Evolutionary conservation across 2,888 invertebrate species (phyloP).

Genomic region (Harpalus rubripes): DNA sequence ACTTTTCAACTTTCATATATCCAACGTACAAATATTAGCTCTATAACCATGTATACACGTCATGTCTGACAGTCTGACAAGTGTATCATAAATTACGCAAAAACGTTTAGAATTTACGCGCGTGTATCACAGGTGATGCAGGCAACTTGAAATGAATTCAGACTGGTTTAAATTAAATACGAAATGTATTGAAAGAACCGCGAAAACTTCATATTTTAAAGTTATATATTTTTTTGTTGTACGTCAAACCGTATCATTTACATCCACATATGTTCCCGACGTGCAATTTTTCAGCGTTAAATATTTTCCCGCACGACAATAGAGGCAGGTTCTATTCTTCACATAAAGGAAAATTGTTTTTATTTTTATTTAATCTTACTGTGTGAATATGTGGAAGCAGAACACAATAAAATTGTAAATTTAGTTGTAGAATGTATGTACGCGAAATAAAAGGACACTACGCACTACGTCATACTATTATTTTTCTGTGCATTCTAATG

Average conservation of each 20-base stretch:
- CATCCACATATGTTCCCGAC: neutral
- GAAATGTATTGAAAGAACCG: neutral
- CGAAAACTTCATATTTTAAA: neutral
- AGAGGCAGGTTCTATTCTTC: neutral
- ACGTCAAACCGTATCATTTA: neutral
- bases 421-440: neutral
- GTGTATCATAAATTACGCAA: no score
- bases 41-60: no score
- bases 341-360: neutral
- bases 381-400: neutral
- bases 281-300: neutral
- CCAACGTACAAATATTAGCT: no score
- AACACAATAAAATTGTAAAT: neutral
- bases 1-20: no score
- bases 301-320: neutral
- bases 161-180: neutral
- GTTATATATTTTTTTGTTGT: neutral
- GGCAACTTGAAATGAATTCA: no score
- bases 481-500: constrained; percentile 6
- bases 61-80: no score
- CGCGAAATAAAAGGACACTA: neutral
- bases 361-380: neutral
- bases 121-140: no score
- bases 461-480: neutral
- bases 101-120: no score